Conservation (phyloP, 2,113 vertebrate genomes). For the Tenrec ecaudatus region DNA sequence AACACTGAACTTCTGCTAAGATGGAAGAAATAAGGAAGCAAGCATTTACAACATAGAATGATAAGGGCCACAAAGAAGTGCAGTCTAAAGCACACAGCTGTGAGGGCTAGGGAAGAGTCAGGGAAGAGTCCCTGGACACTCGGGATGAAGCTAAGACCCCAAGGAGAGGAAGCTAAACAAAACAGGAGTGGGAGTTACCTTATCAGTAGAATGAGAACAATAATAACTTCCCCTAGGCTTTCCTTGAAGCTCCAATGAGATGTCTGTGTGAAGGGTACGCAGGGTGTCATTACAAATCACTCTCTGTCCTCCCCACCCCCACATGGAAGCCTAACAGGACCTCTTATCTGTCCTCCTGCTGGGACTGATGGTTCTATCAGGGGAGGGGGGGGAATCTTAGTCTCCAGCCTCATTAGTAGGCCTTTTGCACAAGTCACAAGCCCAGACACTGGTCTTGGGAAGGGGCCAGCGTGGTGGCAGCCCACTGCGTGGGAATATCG, state of each 20-base stretch:
- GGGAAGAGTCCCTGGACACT: not conserved
- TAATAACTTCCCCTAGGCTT: not conserved
- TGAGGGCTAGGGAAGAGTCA: not conserved
- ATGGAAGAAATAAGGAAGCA: not conserved
- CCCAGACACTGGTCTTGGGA: not conserved
- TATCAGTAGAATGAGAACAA: not conserved
- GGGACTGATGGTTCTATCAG: not conserved
- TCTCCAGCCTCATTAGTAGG: not conserved
- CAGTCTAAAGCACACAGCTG: not conserved
- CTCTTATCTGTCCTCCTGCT: not conserved
- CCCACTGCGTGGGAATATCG: constrained; percentile 5
- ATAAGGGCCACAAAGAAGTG: not conserved
- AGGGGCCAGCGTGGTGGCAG: not conserved
- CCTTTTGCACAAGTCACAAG: not conserved
- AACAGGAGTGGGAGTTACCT: not conserved
- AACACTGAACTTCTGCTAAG: not conserved
- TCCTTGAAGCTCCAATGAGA: not conserved
- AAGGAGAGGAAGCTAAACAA: not conserved
- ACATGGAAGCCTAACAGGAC: not conserved
- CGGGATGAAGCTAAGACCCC: not conserved
- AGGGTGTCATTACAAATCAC: accelerated
- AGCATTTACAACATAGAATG: not conserved
- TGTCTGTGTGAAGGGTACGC: not conserved
- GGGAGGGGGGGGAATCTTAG: constrained; percentile 28
- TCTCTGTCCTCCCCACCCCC: not conserved